Evolutionary conservation across 2,113 vertebrate genomes (phyloP).

Genomic region (Sigmodon hispidus): DNA sequence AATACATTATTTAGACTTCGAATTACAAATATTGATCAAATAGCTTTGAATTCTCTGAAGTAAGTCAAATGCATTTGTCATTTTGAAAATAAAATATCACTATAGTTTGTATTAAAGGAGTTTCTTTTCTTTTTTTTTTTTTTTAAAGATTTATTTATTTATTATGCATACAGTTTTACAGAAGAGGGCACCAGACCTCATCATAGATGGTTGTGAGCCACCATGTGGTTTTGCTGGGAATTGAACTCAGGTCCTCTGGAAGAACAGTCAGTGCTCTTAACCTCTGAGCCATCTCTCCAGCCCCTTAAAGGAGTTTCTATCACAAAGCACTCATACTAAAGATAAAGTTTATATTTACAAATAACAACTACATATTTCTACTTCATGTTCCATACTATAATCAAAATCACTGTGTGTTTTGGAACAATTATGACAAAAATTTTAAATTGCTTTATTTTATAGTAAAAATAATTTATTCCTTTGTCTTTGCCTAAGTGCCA

Average conservation of each 20-base stretch:
- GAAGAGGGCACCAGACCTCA: no score
- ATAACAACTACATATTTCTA: neutral
- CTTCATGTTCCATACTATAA: neutral
- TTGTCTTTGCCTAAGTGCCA: neutral
- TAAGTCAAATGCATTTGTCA: conserved; percentile 76
- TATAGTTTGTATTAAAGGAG: conserved; percentile 39
- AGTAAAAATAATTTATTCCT: neutral
- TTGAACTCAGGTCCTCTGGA: no score
- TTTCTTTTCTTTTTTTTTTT: no score
- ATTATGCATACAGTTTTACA: no score
- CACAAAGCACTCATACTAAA: neutral
- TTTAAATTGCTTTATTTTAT: neutral
- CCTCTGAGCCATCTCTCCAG: no score
- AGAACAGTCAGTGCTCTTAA: no score
- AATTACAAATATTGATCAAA: conserved; percentile 87
- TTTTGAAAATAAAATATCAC: conserved; percentile 45
- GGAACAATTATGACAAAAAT: neutral
- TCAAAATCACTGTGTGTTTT: neutral
- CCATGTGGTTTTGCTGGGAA: no score
- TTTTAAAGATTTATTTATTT: no score
- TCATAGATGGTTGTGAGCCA: no score
- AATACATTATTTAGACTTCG: conserved; percentile 83
- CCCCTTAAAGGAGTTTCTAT: conserved; percentile 30
- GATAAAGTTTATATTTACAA: conserved; percentile 10
- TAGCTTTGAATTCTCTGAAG: conserved; percentile 84